Evolutionary conservation across 53 echinoderm and acorn worm genomes (phyloP).

Genomic region (Apostichopus leukothele): DNA sequence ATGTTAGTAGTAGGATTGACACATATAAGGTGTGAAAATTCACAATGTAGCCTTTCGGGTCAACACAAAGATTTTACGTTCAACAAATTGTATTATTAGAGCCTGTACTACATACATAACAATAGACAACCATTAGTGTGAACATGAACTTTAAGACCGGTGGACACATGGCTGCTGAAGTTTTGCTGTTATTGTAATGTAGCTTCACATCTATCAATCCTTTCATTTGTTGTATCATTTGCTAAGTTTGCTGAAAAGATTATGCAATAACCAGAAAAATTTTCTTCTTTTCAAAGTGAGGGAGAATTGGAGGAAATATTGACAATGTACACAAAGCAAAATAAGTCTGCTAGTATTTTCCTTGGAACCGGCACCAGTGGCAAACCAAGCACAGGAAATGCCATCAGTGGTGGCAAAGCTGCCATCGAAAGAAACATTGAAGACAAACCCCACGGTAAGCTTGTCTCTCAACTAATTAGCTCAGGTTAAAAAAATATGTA

Average conservation of each 20-base stretch:
- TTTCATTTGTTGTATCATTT: not conserved
- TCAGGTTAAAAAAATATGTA: not conserved
- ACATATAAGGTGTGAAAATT: not conserved
- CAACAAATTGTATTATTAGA: too few relatives aligned
- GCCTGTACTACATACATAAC: too few relatives aligned
- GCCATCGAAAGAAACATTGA: not conserved
- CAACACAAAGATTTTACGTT: too few relatives aligned
- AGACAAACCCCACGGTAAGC: conserved; percentile 19
- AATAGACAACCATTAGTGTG: too few relatives aligned
- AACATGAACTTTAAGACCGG: too few relatives aligned
- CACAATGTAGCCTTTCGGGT: not conserved
- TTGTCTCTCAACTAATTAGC: not conserved
- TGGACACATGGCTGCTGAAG: too few relatives aligned
- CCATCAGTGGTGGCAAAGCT: not conserved
- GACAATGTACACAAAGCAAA: conserved; percentile 95
- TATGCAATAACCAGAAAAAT: not conserved
- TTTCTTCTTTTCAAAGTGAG: conserved; percentile 64
- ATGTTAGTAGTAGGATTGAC: not conserved
- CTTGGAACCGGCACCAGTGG: conserved; percentile 68
- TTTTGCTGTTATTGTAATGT: too few relatives aligned
- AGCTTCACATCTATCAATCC: not conserved
- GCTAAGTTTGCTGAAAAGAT: too few relatives aligned
- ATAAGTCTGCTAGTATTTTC: conserved; percentile 98
- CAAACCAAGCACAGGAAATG: not conserved
- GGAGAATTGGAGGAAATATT: conserved; percentile 92